Evolutionary conservation across 2,113 vertebrate genomes (phyloP), one percentile per base, ranked within the genome.

Genomic region (Malurus cyaneus): DNA sequence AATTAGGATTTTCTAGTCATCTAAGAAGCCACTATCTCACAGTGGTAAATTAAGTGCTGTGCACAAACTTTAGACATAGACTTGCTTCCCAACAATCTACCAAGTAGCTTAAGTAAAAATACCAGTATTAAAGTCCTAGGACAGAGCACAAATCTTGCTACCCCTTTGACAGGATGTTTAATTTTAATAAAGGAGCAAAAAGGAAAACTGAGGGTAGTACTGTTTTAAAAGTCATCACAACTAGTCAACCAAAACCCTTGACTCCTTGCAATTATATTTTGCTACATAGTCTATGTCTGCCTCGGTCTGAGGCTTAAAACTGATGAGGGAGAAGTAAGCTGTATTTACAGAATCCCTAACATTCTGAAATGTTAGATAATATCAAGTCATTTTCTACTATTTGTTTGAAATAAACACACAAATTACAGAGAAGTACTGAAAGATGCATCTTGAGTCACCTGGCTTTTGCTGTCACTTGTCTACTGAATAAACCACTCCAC

Each of bases 361-460:
- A 19, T 57, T 89, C 57, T 80, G 80, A 70, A 79, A 50, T 41
- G 50, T 78, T 64, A 91, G 53, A 49, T 82, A 72, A 64, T 49
- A 74, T 14, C 34, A 65, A 81, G 74, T 36, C 15, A 92, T 87
- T 83, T 88, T 14, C 41, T 54, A 82, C 54, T 36, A 74, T 85
- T 85, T 91, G 74, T 91, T 89, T 90, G 54, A 92, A 88, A 93
- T 20, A 94, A 89, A 85, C 32, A 64, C 41, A 76, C 29, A 72
- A 85, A 93, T 92, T 80, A 74, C n/a, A 42, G 54, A 88, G 57
- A 82, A 61, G 44, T 79, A 49, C 59, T 92, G 66, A 79, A 85
- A 84, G 70, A 60, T 6, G 19, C 52, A 64, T 11, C 46, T 46
- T 89, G 71, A 88, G 54, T 85, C 79, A 89, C 34, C 24, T 13